Evolutionary conservation across 2,888 invertebrate species (phyloP).

Genomic region (Dascillus cervinus): DNA sequence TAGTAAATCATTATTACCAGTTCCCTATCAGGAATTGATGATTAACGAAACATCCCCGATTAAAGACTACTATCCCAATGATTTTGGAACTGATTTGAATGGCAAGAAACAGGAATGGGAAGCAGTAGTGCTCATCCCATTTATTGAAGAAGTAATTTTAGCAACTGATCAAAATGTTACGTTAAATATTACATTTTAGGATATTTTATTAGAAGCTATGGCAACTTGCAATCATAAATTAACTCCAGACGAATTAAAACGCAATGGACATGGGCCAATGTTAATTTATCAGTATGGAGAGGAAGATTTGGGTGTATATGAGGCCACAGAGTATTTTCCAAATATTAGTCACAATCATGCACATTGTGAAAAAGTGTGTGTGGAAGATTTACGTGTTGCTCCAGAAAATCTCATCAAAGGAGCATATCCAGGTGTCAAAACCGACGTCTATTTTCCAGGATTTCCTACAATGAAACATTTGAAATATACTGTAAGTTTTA

Average conservation of each 20-base stretch:
- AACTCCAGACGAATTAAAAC: constrained; percentile 58
- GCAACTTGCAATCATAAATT: constrained; percentile 56
- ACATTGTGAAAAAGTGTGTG: constrained; percentile 42
- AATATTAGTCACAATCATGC: constrained; percentile 52
- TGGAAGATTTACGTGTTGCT: constrained; percentile 54
- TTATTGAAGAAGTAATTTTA: constrained; percentile 69
- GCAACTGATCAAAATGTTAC: too few species aligned
- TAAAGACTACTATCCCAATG: constrained; percentile 80
- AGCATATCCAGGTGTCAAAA: constrained; percentile 57
- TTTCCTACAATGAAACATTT: constrained; percentile 89
- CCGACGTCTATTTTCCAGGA: constrained; percentile 74
- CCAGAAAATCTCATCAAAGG: constrained; percentile 57
- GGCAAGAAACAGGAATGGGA: constrained; percentile 97
- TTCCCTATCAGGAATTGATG: constrained; percentile 73
- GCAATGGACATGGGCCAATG: constrained; percentile 87
- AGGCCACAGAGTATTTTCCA: constrained; percentile 58
- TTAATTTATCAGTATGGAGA: constrained; percentile 61
- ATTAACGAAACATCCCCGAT: constrained; percentile 70
- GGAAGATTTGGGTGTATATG: constrained; percentile 49
- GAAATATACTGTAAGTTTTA: constrained; percentile 58
- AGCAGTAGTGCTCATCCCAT: constrained; percentile 87
- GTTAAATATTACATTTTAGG: too few species aligned
- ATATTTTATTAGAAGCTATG: constrained; percentile 69
- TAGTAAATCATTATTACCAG: constrained; percentile 71
- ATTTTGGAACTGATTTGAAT: constrained; percentile 91